A percentile compares a stretch with the other conserved stretches of the same genome.
These are phyloP conservation scores for Pelosia muscerda DNA, from an alignment of 2,888 invertebrate genomes.

Conservation along the genomic window DNA sequence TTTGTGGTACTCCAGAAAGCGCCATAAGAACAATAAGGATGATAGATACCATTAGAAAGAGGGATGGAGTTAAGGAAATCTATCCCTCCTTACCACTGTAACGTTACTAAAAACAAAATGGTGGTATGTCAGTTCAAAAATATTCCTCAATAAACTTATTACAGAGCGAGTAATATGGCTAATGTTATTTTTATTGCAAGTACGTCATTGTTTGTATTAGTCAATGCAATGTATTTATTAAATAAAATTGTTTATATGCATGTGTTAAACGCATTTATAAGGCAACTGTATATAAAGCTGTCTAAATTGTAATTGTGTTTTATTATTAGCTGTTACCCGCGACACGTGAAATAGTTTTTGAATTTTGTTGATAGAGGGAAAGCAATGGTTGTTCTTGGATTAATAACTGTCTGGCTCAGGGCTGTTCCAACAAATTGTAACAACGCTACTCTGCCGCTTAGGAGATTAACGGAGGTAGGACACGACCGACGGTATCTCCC, in stretches of 20 bases:
- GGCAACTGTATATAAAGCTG: neutral
- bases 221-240: neutral
- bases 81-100: too few species aligned
- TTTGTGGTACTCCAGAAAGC: too few species aligned
- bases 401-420: constrained; percentile 76
- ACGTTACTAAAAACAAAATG: too few species aligned
- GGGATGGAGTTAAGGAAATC: too few species aligned
- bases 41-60: too few species aligned
- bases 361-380: too few species aligned
- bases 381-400: too few species aligned
- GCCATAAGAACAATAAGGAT: too few species aligned
- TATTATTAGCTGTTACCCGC: constrained; percentile 8
- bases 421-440: constrained; percentile 88
- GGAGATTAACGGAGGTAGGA: too few species aligned
- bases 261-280: neutral
- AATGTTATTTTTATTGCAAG: neutral
- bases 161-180: neutral
- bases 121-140: neutral
- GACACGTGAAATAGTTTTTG: too few species aligned
- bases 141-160: neutral
- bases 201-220: neutral
- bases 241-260: constrained; percentile 1
- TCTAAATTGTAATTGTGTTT: constrained; percentile 16
- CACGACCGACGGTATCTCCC: too few species aligned
- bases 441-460: constrained; percentile 47